phyloP scores from a whole-genome alignment of 2,113 vertebrate genomes.

The Pomatostomus ruficeps region DNA sequence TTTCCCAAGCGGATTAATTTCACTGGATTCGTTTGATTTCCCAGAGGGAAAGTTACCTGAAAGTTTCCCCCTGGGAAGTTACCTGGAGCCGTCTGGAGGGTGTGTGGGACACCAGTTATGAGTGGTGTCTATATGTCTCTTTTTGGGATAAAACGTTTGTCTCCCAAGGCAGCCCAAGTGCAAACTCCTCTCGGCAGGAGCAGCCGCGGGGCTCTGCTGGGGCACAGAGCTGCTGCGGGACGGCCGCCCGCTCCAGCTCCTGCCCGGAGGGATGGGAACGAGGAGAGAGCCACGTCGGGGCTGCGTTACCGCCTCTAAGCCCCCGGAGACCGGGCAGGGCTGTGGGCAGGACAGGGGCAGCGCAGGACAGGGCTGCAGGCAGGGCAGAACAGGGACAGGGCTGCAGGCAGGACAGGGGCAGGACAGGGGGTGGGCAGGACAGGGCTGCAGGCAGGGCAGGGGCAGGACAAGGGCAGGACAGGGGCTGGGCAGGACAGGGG shows the following conservation, averaged over 20 bases:
- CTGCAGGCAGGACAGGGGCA: no score
- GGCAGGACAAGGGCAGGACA: no score
- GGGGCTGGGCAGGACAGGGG: no score
- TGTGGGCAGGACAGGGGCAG: neutral
- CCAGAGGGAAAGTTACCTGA: neutral
- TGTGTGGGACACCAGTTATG: fast-evolving
- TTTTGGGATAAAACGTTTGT: fast-evolving
- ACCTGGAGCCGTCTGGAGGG: neutral
- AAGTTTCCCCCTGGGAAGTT: neutral
- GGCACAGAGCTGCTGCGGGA: neutral
- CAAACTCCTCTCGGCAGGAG: neutral
- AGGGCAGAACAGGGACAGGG: no score
- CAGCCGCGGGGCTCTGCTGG: neutral
- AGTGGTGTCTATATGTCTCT: neutral
- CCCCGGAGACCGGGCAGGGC: neutral
- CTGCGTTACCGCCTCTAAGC: fast-evolving
- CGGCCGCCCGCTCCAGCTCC: neutral
- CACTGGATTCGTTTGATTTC: neutral
- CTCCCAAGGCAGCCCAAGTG: neutral
- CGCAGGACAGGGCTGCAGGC: neutral
- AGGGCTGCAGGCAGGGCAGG: no score
- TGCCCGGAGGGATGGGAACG: neutral
- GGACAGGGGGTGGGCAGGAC: no score
- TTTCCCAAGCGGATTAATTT: neutral
- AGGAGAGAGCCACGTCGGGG: neutral